These are phyloP conservation scores for Zaprionus ghesquierei DNA, from an alignment of 1,140 invertebrate genomes.

Conservation along the genomic window DNA sequence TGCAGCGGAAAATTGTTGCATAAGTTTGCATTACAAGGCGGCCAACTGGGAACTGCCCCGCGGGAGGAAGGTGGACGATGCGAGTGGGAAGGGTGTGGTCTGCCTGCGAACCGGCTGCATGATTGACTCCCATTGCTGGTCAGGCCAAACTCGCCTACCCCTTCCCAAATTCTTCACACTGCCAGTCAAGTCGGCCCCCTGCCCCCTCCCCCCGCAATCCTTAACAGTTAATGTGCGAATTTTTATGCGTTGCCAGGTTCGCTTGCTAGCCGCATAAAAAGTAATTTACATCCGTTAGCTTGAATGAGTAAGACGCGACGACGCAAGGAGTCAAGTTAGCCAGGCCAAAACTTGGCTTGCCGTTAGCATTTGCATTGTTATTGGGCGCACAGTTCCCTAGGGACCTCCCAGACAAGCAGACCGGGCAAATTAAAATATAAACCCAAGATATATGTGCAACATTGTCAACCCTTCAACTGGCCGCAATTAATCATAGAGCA, in stretches of 20 bases:
- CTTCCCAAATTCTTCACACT: slow-evolving; percentile 35
- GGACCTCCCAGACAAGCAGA: slow-evolving; percentile 27
- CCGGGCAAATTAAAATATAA: slow-evolving; percentile 58
- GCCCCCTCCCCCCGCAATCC: slow-evolving; percentile 38
- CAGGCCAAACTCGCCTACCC: slow-evolving; percentile 8
- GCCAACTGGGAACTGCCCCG: slow-evolving; percentile 21
- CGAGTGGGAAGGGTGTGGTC: too few relatives aligned
- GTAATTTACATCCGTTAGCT: slow-evolving; percentile 81
- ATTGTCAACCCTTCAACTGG: slow-evolving; percentile 72
- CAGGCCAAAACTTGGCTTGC: slow-evolving; percentile 53
- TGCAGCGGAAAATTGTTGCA: slow-evolving; percentile 75
- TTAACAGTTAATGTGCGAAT: slow-evolving; percentile 81
- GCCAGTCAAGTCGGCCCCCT: slow-evolving; percentile 13
- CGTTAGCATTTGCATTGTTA: slow-evolving; percentile 71
- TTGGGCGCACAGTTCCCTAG: slow-evolving; percentile 14
- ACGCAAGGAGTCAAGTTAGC: not conserved
- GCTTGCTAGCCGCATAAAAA: slow-evolving; percentile 73
- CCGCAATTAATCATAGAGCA: slow-evolving; percentile 62
- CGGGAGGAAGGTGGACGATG: not conserved
- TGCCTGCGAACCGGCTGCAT: slow-evolving; percentile 57
- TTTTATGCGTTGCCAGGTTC: slow-evolving; percentile 80
- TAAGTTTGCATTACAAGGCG: slow-evolving; percentile 66
- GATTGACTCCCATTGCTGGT: slow-evolving; percentile 71
- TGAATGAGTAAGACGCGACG: slow-evolving; percentile 38
- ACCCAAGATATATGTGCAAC: slow-evolving; percentile 51